Base-by-base conservation (phyloP, 2,797 vertebrate species). In the Danio albolineatus region DNA sequence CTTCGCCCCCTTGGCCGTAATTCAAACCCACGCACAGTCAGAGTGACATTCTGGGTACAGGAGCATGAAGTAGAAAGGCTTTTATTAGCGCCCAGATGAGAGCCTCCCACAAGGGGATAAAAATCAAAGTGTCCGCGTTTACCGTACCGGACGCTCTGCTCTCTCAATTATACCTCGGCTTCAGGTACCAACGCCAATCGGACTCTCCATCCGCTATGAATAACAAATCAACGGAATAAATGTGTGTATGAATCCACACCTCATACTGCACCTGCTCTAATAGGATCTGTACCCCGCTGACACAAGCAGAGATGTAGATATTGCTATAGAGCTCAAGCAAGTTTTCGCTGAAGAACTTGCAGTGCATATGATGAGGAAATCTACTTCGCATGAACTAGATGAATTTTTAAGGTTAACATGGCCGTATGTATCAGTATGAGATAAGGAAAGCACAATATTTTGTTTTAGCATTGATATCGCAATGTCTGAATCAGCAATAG, bases 21-120 rank as follows among this genome's bases (percentile, higher is more conserved):
- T 49, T 79, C 78, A 83, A 88, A 90, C 85, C 91, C 91, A 91
- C 83, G 72, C 87, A 82, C 82, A 66, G 73, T 79, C 82, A 86
- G 88, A 90, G 87, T 76, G 85, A 90, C 90, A 92, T 92, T 92
- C 87, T 92, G 90, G 91, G 90, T 87, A 90, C 74, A 84, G 84
- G 59, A 90, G 89, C 88, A 69, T 91, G 90, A 89, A 89, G 87
- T 84, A 46, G 77, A 87, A 82, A 85, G 86, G 79, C 78, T 90
- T 93, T 93, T 92, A 92, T 51, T 87, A 87, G 83, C 60, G 49
- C 49, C 51, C 49, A 57, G 71, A 71, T 64, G 49, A 84, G 65
- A 53, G 39, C 48, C 39, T 81, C 56, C 74, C 62, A 4, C 56
- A 73, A 70, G 43, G n/a, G 36, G 36, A 73, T 41, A 39, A 19